Evolutionary conservation across 2,797 vertebrate species (phyloP).

Genomic region (Chloroceryle amazona): DNA sequence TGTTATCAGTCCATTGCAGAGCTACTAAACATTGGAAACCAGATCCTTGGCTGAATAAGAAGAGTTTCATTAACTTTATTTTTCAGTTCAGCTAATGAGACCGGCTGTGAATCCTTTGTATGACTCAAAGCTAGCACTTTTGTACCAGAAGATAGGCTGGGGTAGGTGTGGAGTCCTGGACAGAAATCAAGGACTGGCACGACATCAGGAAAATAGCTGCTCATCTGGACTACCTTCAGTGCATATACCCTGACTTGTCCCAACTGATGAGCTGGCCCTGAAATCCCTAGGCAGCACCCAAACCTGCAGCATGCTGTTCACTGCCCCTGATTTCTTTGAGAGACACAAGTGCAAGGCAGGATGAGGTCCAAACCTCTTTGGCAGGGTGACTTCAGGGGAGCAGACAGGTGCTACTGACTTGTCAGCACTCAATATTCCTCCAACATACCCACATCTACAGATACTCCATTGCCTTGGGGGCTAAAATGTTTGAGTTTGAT

Average conservation of each 20-base stretch:
- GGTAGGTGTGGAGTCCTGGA: constrained; percentile 59
- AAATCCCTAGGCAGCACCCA: neutral
- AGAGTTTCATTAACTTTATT: constrained; percentile 4
- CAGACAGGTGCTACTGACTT: neutral
- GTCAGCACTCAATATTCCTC: neutral
- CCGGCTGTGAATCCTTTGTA: neutral
- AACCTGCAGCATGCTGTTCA: neutral
- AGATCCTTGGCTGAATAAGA: constrained; percentile 2
- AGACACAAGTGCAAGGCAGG: neutral
- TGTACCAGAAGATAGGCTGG: neutral
- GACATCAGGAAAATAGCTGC: constrained; percentile 22
- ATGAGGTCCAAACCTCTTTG: neutral
- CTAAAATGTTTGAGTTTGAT: neutral
- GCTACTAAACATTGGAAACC: neutral
- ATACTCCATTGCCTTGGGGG: neutral
- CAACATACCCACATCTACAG: neutral
- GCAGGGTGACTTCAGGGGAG: neutral
- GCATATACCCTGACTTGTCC: constrained; percentile 6
- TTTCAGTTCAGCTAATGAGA: constrained; percentile 15
- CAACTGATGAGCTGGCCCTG: neutral
- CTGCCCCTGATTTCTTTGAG: neutral
- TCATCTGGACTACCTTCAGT: constrained; percentile 38
- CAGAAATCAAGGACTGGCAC: constrained; percentile 50
- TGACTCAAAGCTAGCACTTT: constrained; percentile 30
- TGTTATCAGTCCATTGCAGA: constrained; percentile 1